A percentile compares a stretch with the other conserved stretches of the same genome.
These are phyloP conservation scores for Eublepharis macularius DNA, from an alignment of 2,113 vertebrate species.

Conservation along the genomic window DNA sequence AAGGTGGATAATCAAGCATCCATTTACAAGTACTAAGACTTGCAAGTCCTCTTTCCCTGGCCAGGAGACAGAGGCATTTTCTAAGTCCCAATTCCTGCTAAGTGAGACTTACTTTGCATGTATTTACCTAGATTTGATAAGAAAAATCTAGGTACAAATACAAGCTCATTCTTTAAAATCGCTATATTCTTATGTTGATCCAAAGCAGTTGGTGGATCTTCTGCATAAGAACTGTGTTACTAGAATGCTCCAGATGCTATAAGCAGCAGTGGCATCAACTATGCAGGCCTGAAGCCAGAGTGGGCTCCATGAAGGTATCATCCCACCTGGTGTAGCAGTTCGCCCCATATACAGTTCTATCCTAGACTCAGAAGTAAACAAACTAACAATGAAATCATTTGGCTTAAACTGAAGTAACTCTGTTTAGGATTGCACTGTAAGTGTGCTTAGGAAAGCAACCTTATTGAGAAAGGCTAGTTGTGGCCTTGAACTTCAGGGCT, in stretches of 20 bases:
- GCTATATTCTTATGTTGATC: background rate
- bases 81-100: background rate
- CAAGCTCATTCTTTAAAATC: background rate
- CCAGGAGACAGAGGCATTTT: background rate
- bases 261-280: background rate
- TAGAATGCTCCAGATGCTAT: no score
- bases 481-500: no score
- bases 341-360: no score
- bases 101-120: background rate
- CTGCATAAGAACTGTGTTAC: background rate
- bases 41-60: constrained; percentile 10
- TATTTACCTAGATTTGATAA: background rate
- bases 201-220: background rate
- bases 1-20: constrained; percentile 15
- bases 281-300: no score
- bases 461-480: no score
- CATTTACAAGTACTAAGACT: background rate
- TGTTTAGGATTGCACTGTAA: no score
- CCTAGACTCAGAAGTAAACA: no score
- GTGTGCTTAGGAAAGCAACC: no score
- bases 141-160: background rate
- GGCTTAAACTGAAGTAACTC: no score
- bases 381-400: no score
- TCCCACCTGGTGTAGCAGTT: no score
- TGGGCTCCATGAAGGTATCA: no score